Evolutionary conservation across 2,888 invertebrate species (phyloP), one percentile per base, ranked within the genome.

Genomic region (Chymomyza procnemis): DNA sequence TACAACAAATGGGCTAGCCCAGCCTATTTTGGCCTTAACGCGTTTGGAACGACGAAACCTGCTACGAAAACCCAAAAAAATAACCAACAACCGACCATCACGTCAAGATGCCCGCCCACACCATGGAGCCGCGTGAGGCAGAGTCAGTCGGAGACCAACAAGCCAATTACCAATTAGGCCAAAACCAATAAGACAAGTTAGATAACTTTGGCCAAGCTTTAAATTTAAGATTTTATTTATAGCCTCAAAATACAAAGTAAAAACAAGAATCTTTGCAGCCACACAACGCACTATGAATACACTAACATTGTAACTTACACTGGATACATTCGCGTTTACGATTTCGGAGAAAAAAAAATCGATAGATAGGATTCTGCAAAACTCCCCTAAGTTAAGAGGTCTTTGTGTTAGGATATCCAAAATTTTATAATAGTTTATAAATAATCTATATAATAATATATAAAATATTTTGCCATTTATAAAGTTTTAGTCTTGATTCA

Each of bases 101-200:
- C 2, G 34, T 12, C 34, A 41, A 12, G 12, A 60, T 14, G 50
- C 64, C 19, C 19, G 50, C 63, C 21, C 21, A 50, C 54, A 50
- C 22, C 46, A 46, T 14, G 19, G 3, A 18, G 4, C 34, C 8
- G n/a, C n/a, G n/a, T n/a, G n/a, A 59, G 48, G 56, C 64, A 64
- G 70, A 34, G 21, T 22, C 55, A 22, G 55, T 14, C 55, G 34
- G 57, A 57, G 26, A 34, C 46, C 46, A 12, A 62, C 59, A 19
- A 34, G 58, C 9, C 59, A 30, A 34, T 65, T 66, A 55, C 75
- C 47, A 78, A 78, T 71, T 57, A 54, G 75, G 78, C 41, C 41
- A 74, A 67, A 64, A 26, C 50, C 16, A 50, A 50, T 19, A 50
- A 50, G 50, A 50, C 50, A 50, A 50, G 18, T 50, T 18, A 18